Base-by-base conservation (phyloP, 1,140 invertebrate species). In the Bilobella aurantiaca region DNA sequence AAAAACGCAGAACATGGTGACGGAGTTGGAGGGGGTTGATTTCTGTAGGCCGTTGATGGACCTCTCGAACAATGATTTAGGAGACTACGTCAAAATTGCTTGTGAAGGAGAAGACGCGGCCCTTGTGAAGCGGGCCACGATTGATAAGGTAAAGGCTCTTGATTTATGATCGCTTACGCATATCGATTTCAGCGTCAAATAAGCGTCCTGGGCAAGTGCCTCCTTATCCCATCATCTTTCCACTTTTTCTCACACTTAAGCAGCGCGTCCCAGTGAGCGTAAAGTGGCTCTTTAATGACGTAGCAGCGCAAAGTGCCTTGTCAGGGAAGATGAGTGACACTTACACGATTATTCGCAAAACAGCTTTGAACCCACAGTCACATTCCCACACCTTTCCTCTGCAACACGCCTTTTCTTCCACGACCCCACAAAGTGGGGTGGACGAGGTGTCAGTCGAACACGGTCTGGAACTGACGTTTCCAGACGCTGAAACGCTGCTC, bases 11-110 rank as follows among this genome's bases (percentile, higher is more conserved):
- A 32, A 28, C 14, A 42, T 69, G 14, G 32, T 29, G 21, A 66
- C 53, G 18, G 12, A 62, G 31, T 34, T 56, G 23, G 42, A 65
- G 57, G 63, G 49, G 5, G 12, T 65, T 12, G 62, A 65, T 21
- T 60, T 69, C 25, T 49, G 62, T 28, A 47, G 68, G 30, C 67
- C 67, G 46, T 31, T 72, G 16, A 68, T 72, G 63, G 70, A 72
- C 60, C 57, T 72, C 28, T 37, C 65, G n/a, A 57, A 18, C 21
- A 62, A 69, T 61, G 70, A 72, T 60, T 63, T 72, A 61, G 53
- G 61, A 32, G 53, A 62, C 31, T 72, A 69, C 58, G 21, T 72
- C 25, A n/a, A n/a, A n/a, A n/a, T n/a, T 23, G 31, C 3, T 14
- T 16, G 25, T 23, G 5, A 3, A 25, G 23, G 14, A 56, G 14